Evolutionary conservation across 2,113 vertebrate species (phyloP).

Genomic region (Cariama cristata): DNA sequence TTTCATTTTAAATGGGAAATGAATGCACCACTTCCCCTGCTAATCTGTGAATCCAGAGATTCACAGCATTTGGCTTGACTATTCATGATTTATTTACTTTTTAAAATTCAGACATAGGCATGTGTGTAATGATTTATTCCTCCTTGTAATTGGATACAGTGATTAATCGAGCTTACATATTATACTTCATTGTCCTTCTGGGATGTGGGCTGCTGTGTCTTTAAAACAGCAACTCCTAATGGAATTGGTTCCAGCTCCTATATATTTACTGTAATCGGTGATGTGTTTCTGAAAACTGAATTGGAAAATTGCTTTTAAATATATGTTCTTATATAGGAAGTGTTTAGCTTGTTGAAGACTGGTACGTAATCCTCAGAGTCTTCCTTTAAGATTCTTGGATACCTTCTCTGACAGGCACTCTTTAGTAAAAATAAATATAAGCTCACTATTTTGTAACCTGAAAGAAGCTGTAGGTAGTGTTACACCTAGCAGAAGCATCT

Average conservation of each 20-base stretch:
- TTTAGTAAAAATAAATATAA: neutral
- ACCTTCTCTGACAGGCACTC: neutral
- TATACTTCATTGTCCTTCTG: slow-evolving; percentile 52
- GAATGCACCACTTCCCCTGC: neutral
- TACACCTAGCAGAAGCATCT: neutral
- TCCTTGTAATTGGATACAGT: slow-evolving; percentile 54
- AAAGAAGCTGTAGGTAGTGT: neutral
- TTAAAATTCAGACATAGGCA: slow-evolving; percentile 42
- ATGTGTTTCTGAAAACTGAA: neutral
- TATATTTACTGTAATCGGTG: neutral
- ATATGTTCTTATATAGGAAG: neutral
- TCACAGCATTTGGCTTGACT: neutral
- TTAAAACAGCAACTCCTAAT: slow-evolving; percentile 5
- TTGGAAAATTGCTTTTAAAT: neutral
- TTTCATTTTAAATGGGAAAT: neutral
- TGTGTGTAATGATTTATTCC: slow-evolving; percentile 47
- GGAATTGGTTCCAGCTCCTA: neutral
- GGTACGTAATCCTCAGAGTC: neutral
- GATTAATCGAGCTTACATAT: slow-evolving; percentile 58
- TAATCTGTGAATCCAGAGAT: neutral
- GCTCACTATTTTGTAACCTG: neutral
- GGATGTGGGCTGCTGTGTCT: neutral
- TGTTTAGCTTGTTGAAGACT: neutral
- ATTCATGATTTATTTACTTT: slow-evolving; percentile 42
- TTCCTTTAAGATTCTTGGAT: neutral